These are phyloP conservation scores for Lycia hirtaria DNA, from an alignment of 2,888 invertebrate genomes.

Conservation along the genomic window DNA sequence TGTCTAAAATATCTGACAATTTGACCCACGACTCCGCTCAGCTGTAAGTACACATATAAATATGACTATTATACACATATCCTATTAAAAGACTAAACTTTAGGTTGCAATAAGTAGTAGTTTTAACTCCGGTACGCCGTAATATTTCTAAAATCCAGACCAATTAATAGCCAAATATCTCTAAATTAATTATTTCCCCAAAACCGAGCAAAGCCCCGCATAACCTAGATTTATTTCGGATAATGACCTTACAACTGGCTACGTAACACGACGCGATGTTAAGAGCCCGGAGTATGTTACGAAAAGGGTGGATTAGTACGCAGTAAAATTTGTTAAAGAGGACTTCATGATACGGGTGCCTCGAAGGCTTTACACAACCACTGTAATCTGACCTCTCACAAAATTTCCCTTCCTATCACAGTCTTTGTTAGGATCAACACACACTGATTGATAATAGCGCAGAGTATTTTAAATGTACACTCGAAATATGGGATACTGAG, in stretches of 20 bases:
- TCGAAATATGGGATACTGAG: no score
- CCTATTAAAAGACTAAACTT: no score
- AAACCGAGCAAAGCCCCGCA: conserved; percentile 63
- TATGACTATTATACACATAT: no score
- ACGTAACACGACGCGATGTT: conserved; percentile 77
- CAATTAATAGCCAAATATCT: conserved; percentile 58
- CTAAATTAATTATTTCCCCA: conserved; percentile 68
- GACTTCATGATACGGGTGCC: conserved; percentile 72
- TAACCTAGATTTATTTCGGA: conserved; percentile 80
- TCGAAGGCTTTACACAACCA: conserved; percentile 61
- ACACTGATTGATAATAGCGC: no score
- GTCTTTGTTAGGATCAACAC: conserved; percentile 4
- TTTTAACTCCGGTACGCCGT: neutral
- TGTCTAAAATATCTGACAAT: no score
- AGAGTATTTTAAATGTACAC: no score
- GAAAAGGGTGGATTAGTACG: conserved; percentile 79
- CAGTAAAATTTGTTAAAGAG: conserved; percentile 84
- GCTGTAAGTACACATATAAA: no score
- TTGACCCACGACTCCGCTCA: no score
- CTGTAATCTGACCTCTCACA: conserved; percentile 45
- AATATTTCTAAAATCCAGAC: conserved; percentile 42
- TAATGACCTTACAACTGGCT: conserved; percentile 76
- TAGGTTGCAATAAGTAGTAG: neutral
- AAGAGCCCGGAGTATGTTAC: conserved; percentile 63
- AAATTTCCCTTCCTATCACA: conserved; percentile 1